A percentile compares a stretch with the other conserved stretches of the same genome.
Conservation (phyloP, 1,140 invertebrate species). For the Euura saliciscinereae region DNA sequence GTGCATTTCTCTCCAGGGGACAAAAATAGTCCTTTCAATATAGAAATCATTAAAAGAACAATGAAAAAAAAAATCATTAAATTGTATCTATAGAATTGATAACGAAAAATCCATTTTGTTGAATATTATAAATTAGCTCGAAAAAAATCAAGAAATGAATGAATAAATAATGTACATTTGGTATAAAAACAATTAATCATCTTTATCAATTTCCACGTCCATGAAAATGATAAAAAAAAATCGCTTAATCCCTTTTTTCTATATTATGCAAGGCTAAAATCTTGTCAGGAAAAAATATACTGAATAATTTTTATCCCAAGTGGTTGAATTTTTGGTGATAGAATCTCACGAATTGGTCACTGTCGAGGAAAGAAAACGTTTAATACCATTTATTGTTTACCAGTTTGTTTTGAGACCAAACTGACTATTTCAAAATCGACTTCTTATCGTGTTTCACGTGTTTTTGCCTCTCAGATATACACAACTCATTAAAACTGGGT, state of each 20-base stretch:
- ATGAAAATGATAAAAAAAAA: no score
- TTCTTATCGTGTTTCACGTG: constrained; percentile 31
- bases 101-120: constrained; percentile 9
- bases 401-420: constrained; percentile 6
- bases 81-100: constrained; percentile 10
- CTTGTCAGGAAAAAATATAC: no score
- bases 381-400: no score
- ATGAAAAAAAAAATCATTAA: background rate
- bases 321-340: no score
- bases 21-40: background rate
- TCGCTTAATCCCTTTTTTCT: no score
- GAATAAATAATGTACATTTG: constrained; percentile 44
- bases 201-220: no score
- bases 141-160: constrained; percentile 19
- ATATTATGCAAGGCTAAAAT: no score
- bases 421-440: background rate
- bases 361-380: no score
- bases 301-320: no score
- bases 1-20: constrained; percentile 5
- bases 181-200: constrained; percentile 20
- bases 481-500: constrained; percentile 26
- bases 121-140: constrained; percentile 25
- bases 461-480: constrained; percentile 13
- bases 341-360: no score
- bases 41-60: no score